These are phyloP conservation scores for Cottoperca gobio DNA, from an alignment of 2,797 vertebrate genomes.

Conservation along the genomic window DNA sequence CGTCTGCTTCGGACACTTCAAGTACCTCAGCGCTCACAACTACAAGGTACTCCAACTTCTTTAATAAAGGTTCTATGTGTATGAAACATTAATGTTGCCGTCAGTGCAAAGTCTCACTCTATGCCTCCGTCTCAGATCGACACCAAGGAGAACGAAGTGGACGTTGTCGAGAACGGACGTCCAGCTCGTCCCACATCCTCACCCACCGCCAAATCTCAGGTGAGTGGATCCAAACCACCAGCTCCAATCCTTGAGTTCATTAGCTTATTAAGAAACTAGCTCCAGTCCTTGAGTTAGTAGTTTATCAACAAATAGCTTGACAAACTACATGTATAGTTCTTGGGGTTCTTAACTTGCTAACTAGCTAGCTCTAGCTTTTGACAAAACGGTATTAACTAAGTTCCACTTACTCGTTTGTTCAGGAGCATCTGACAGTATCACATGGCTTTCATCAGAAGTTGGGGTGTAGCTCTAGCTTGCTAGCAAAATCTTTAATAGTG, in stretches of 20 bases:
- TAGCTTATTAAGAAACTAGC: background rate
- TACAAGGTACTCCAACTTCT: constrained; percentile 84
- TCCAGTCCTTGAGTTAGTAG: no score
- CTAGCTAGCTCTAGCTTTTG: no score
- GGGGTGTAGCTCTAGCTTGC: no score
- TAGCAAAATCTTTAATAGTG: no score
- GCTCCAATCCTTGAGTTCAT: background rate
- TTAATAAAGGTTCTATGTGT: background rate
- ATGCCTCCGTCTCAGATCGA: constrained; percentile 67
- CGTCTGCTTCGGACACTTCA: constrained; percentile 98
- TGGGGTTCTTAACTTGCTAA: no score
- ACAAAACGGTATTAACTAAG: no score
- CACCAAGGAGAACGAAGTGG: constrained; percentile 72
- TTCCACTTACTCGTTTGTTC: no score
- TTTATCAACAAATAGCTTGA: no score
- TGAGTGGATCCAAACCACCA: constrained; percentile 12
- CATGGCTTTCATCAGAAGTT: no score
- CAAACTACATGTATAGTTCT: no score
- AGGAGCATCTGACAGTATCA: no score
- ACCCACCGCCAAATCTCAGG: constrained; percentile 72
- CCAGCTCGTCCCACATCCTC: constrained; percentile 70
- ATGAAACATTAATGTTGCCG: fast-evolving
- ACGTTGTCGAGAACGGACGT: constrained; percentile 74
- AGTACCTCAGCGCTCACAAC: constrained; percentile 99
- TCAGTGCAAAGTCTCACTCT: background rate